Conservation (phyloP, 2,888 invertebrate species). For the Hydriomena furcata region DNA sequence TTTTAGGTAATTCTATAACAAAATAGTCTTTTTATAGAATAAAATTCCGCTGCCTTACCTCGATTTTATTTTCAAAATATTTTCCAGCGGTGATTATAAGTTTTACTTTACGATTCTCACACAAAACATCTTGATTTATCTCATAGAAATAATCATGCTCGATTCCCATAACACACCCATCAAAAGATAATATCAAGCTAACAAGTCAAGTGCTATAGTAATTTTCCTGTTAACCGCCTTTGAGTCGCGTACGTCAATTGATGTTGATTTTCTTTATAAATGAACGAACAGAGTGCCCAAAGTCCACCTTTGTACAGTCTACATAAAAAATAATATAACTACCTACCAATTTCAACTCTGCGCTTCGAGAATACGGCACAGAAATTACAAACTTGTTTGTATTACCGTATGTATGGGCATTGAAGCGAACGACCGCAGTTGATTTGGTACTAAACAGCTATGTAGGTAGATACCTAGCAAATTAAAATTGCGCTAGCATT, state of each 20-base stretch:
- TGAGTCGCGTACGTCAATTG: conserved; percentile 44
- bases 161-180: conserved; percentile 20
- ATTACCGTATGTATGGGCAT: not conserved
- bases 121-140: not conserved
- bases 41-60: no score
- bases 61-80: no score
- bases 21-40: no score
- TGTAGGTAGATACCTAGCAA: conserved; percentile 16
- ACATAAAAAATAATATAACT: not conserved
- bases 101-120: not conserved
- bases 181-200: conserved; percentile 15
- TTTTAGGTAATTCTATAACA: no score
- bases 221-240: conserved; percentile 24
- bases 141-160: not conserved
- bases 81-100: not conserved
- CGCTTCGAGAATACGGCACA: conserved; percentile 6
- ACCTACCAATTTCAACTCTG: conserved; percentile 16
- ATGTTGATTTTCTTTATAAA: conserved; percentile 50
- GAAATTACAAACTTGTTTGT: not conserved
- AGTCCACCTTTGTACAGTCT: conserved; percentile 41
- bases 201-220: conserved; percentile 11
- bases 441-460: not conserved
- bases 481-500: conserved; percentile 53
- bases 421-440: conserved; percentile 43
- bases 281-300: conserved; percentile 42